Evolutionary conservation across 2,888 invertebrate species (phyloP).

Genomic region (Trichacis sp.): DNA sequence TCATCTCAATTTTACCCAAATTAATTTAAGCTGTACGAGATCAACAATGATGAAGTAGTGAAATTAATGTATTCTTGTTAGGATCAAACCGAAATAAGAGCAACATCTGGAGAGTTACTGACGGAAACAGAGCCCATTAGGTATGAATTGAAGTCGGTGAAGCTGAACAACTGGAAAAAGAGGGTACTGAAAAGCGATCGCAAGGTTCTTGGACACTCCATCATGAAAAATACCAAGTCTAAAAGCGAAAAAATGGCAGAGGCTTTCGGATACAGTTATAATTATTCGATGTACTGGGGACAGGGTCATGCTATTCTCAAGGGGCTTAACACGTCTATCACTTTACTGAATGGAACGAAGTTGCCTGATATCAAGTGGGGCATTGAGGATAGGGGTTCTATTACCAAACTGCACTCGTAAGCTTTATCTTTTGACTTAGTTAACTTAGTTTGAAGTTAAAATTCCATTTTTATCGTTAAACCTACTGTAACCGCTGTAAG

Average conservation of each 20-base stretch:
- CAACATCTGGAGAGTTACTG: constrained; percentile 76
- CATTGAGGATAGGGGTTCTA: constrained; percentile 70
- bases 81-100: constrained; percentile 51
- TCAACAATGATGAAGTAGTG: no score
- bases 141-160: constrained; percentile 81
- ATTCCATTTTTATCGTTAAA: no score
- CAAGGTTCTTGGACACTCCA: constrained; percentile 64
- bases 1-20: no score
- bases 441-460: no score
- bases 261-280: constrained; percentile 79
- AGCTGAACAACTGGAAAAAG: constrained; percentile 72
- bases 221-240: constrained; percentile 70
- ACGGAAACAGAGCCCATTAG: constrained; percentile 83
- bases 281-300: constrained; percentile 83
- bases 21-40: no score
- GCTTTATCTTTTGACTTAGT: no score
- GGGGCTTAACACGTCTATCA: constrained; percentile 77
- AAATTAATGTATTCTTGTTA: constrained; percentile 26
- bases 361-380: constrained; percentile 81
- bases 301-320: constrained; percentile 80
- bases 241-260: constrained; percentile 77
- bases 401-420: constrained; percentile 71
- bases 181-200: constrained; percentile 67
- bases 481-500: no score
- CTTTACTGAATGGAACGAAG: constrained; percentile 72